Percentiles rank a stretch among this genome's conserved stretches.
These are phyloP conservation scores for Esperia sulphurella DNA, from an alignment of 2,888 invertebrate genomes.

Conservation along the genomic window DNA sequence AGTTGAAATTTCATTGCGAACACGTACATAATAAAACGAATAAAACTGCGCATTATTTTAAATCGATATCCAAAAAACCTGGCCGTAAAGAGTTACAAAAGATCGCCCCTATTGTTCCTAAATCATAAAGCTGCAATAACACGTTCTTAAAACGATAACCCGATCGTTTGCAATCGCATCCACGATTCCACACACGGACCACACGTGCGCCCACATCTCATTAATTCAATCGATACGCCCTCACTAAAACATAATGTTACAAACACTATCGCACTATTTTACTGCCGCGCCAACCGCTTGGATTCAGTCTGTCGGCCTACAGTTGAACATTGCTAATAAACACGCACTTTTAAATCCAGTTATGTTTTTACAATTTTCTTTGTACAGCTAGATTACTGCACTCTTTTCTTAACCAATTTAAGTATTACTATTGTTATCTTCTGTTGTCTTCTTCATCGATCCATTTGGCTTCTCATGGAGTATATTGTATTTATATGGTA, in stretches of 20 bases:
- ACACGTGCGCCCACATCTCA: conserved; percentile 73
- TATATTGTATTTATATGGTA: no score
- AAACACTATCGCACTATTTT: conserved; percentile 54
- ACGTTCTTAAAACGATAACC: conserved; percentile 51
- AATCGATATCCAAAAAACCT: conserved; percentile 32
- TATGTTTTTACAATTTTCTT: no score
- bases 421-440: no score
- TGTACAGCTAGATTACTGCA: no score
- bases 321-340: neutral
- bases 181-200: conserved; percentile 61
- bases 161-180: conserved; percentile 52
- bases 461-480: no score
- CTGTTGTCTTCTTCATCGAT: no score
- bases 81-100: conserved; percentile 43
- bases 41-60: conserved; percentile 28
- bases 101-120: conserved; percentile 59
- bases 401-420: no score
- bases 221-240: conserved; percentile 75
- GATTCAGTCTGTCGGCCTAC: conserved; percentile 5
- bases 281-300: conserved; percentile 48
- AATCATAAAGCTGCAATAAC: conserved; percentile 60
- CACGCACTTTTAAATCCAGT: neutral
- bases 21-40: conserved; percentile 9
- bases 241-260: conserved; percentile 65
- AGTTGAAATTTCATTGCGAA: neutral